phyloP scores from a whole-genome alignment of 2,888 invertebrate species.

The Strigamia crassipes region DNA sequence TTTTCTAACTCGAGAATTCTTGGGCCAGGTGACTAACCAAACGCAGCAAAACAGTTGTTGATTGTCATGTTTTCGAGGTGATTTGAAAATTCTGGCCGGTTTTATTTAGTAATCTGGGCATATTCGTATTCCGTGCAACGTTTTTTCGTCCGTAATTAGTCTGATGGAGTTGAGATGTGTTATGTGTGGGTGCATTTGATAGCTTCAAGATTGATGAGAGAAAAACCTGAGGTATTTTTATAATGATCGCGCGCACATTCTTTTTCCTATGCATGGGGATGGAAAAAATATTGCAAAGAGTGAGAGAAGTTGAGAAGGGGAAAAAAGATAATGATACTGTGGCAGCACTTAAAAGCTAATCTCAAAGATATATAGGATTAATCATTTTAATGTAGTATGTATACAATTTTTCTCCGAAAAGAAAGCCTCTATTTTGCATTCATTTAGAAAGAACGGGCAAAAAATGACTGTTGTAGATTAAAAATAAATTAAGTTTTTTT shows the following conservation, averaged over 20 bases:
- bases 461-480: background rate
- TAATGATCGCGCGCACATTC: conserved; percentile 37
- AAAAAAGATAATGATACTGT: conserved; percentile 20
- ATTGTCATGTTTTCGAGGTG: too few relatives aligned
- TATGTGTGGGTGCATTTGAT: conserved; percentile 43
- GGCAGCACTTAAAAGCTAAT: conserved; percentile 37
- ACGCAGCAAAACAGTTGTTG: too few relatives aligned
- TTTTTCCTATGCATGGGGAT: conserved; percentile 1
- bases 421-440: conserved; percentile 18
- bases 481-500: background rate
- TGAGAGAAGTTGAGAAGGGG: background rate
- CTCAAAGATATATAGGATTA: conserved; percentile 44
- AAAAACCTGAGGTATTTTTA: conserved; percentile 43
- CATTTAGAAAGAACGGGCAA: background rate
- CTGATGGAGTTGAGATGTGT: conserved; percentile 20
- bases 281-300: background rate
- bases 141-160: conserved; percentile 1
- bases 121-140: background rate
- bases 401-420: conserved; percentile 1
- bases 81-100: too few relatives aligned
- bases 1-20: too few relatives aligned
- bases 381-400: conserved; percentile 45
- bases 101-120: background rate
- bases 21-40: too few relatives aligned
- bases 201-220: conserved; percentile 44